phyloP scores from a whole-genome alignment of 2,113 vertebrate species.

The Potamarius usumacintae region DNA sequence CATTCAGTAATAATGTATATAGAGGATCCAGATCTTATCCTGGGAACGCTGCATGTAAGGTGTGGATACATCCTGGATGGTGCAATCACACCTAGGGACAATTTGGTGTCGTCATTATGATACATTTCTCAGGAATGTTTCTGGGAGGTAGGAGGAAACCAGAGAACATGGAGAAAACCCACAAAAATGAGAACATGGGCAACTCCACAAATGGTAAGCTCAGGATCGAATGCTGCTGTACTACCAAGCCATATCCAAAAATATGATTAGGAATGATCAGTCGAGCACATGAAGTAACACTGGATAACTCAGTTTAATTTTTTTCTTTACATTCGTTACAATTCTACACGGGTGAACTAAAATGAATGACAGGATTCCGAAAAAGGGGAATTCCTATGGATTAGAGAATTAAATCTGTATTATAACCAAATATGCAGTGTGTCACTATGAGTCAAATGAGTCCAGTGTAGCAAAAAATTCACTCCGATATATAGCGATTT shows the following conservation, averaged over 20 bases:
- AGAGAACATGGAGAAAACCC: neutral
- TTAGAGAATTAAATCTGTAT: neutral
- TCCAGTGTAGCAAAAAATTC: too few species aligned
- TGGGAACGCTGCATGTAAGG: neutral
- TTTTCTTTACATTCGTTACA: neutral
- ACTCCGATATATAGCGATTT: too few species aligned
- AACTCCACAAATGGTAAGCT: neutral
- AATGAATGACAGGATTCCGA: neutral
- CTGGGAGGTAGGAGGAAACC: neutral
- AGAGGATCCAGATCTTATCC: neutral
- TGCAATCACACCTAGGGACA: neutral
- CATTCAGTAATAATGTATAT: neutral
- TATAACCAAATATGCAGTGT: too few species aligned
- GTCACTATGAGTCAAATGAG: too few species aligned
- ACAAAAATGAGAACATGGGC: neutral
- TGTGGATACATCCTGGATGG: too few species aligned
- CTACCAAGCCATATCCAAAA: neutral
- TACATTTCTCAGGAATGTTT: neutral
- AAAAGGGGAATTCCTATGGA: neutral
- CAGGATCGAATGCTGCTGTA: neutral
- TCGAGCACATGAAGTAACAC: neutral
- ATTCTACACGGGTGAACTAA: neutral
- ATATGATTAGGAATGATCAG: neutral
- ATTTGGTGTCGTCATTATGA: neutral
- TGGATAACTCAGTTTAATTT: neutral